A percentile compares a stretch with the other conserved stretches of the same genome.
Conservation (phyloP, 2,888 invertebrate species). For the Drosophila anomelani region DNA sequence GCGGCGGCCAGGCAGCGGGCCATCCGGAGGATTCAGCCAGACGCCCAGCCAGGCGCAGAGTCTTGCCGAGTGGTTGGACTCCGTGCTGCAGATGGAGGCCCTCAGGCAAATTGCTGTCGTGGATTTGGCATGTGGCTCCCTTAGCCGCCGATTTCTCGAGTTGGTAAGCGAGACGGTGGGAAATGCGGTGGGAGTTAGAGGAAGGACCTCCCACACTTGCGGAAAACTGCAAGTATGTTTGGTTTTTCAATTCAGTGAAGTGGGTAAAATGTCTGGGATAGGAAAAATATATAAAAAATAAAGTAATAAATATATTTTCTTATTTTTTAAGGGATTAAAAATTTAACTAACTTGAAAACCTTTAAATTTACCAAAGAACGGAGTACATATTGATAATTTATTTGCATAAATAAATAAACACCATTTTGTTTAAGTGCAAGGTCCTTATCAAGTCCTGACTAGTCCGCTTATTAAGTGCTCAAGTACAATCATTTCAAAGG, state of each 20-base stretch:
- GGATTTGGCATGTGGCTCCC: slow-evolving; percentile 81
- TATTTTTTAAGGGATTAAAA: background rate
- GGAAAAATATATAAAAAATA: too few species aligned
- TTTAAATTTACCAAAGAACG: too few species aligned
- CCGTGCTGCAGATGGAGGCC: slow-evolving; percentile 74
- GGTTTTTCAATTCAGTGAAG: background rate
- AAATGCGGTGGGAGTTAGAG: background rate
- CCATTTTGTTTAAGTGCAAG: background rate
- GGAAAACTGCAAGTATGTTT: background rate
- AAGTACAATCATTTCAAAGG: slow-evolving; percentile 70
- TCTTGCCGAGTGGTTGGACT: slow-evolving; percentile 72
- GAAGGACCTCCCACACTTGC: background rate
- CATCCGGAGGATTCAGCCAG: slow-evolving; percentile 25
- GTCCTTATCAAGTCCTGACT: slow-evolving; percentile 17
- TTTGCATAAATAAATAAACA: too few species aligned
- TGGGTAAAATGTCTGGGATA: background rate
- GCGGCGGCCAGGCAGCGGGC: slow-evolving; percentile 30
- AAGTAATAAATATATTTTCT: background rate
- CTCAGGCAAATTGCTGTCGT: slow-evolving; percentile 82
- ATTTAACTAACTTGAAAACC: too few species aligned
- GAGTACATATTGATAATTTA: too few species aligned
- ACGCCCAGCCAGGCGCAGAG: slow-evolving; percentile 49
- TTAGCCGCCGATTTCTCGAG: slow-evolving; percentile 81
- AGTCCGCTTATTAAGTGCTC: slow-evolving; percentile 53
- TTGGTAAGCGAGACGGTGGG: slow-evolving; percentile 76